A percentile compares a stretch with the other conserved stretches of the same genome.
Conservation (phyloP, 2,797 vertebrate genomes). For the Leptodactylus fallax region DNA sequence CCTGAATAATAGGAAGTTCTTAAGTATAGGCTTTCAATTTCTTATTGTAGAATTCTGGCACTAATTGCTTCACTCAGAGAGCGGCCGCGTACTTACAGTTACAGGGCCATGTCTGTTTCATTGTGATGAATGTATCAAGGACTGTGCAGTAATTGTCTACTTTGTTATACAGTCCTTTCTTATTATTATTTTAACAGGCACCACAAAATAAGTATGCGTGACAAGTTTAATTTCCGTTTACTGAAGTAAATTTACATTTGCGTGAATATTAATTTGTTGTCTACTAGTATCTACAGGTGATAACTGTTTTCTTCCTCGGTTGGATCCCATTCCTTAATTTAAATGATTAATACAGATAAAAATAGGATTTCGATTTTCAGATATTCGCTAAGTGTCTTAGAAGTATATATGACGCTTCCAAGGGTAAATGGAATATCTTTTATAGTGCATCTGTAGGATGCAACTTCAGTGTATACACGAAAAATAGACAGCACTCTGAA, state of each 20-base stretch:
- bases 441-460: no score
- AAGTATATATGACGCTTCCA: not conserved
- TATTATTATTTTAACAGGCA: constrained; percentile 55
- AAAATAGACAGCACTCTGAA: no score
- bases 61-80: constrained; percentile 63
- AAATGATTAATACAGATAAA: not conserved
- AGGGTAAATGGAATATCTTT: not conserved
- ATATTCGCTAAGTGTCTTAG: not conserved
- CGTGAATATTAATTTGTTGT: constrained; percentile 22
- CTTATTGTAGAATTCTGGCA: constrained; percentile 63
- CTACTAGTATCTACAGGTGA: not conserved
- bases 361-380: not conserved
- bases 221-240: constrained; percentile 19
- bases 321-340: not conserved
- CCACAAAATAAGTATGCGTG: constrained; percentile 27
- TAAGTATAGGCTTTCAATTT: constrained; percentile 68
- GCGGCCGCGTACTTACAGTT: constrained; percentile 62
- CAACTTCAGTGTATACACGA: no score
- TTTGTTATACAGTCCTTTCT: constrained; percentile 54
- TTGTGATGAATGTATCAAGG: constrained; percentile 53
- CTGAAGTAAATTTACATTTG: not conserved
- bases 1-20: constrained; percentile 67
- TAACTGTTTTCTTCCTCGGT: not conserved
- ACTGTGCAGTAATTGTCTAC: constrained; percentile 56
- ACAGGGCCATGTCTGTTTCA: constrained; percentile 54